Conservation (phyloP, 1,140 invertebrate species). For the Zaprionus inermis region DNA sequence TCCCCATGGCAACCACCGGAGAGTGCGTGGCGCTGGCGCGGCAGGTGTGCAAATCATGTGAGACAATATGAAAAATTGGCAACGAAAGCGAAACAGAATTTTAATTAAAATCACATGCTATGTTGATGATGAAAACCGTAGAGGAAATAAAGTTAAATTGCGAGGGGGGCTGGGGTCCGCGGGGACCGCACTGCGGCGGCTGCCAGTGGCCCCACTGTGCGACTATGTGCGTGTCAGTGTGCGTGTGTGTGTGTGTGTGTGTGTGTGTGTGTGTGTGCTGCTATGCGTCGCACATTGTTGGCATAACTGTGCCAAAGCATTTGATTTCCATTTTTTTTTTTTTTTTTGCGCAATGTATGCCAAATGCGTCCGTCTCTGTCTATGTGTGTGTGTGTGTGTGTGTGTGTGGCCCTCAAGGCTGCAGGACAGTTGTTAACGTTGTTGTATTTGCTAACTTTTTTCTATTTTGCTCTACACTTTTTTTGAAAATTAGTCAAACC, state of each 20-base stretch:
- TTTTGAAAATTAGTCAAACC: not conserved
- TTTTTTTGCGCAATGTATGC: slow-evolving; percentile 37
- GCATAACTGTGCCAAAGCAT: slow-evolving; percentile 55
- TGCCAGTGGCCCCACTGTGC: slow-evolving; percentile 3
- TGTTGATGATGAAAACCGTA: slow-evolving; percentile 23
- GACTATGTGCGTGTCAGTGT: too few relatives aligned
- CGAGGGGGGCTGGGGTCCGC: not conserved
- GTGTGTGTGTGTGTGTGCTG: slow-evolving; percentile 6
- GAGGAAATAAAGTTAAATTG: slow-evolving; percentile 41
- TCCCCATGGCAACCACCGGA: too few relatives aligned
- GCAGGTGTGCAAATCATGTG: slow-evolving; percentile 12
- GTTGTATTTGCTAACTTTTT: not conserved
- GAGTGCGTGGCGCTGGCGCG: too few relatives aligned
- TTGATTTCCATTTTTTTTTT: slow-evolving; percentile 53
- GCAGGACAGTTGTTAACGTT: not conserved
- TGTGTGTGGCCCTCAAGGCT: slow-evolving; percentile 8
- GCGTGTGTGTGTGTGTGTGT: not conserved
- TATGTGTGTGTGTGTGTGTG: slow-evolving; percentile 1
- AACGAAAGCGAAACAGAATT: slow-evolving; percentile 50
- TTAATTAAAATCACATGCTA: slow-evolving; percentile 68
- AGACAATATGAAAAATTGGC: slow-evolving; percentile 19
- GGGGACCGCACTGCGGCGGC: slow-evolving; percentile 2
- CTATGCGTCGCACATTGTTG: slow-evolving; percentile 14
- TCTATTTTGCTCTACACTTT: not conserved
- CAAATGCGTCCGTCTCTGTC: not conserved